A percentile compares a stretch with the other conserved stretches of the same genome.
Evolutionary conservation across 1,140 invertebrate genomes (phyloP).

Genomic region (Drosophila dunni): DNA sequence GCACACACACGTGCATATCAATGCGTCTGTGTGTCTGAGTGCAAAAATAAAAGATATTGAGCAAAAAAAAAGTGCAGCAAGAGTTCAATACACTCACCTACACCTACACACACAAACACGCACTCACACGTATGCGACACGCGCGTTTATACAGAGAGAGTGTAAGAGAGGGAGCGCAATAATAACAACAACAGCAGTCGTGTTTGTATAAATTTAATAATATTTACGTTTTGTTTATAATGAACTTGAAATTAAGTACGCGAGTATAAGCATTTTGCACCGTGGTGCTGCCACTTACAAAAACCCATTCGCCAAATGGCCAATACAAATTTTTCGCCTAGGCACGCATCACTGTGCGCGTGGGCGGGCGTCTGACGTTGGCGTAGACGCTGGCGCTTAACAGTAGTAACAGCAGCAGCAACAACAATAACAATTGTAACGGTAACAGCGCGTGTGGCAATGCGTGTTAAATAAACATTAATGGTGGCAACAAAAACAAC

Average conservation of each 20-base stretch:
- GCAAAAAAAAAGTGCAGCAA: slow-evolving; percentile 73
- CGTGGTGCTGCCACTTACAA: slow-evolving; percentile 41
- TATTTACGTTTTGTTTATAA: slow-evolving; percentile 81
- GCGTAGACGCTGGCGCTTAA: slow-evolving; percentile 18
- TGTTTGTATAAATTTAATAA: slow-evolving; percentile 79
- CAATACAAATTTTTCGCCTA: slow-evolving; percentile 1
- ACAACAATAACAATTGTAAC: slow-evolving; percentile 20
- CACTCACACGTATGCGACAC: slow-evolving; percentile 47
- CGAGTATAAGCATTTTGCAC: slow-evolving; percentile 42
- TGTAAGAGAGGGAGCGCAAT: slow-evolving; percentile 19
- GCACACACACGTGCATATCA: neutral
- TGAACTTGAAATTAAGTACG: slow-evolving; percentile 71
- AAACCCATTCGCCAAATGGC: neutral
- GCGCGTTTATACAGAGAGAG: slow-evolving; percentile 18
- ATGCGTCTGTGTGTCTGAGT: neutral
- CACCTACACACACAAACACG: slow-evolving; percentile 28
- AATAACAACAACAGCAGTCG: slow-evolving; percentile 19
- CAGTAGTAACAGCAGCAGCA: slow-evolving; percentile 34
- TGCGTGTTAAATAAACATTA: slow-evolving; percentile 81
- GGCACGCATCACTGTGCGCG: slow-evolving; percentile 33
- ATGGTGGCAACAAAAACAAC: slow-evolving; percentile 37
- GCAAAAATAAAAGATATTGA: slow-evolving; percentile 54
- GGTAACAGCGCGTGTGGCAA: slow-evolving; percentile 57
- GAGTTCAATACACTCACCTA: slow-evolving; percentile 75
- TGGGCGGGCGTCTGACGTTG: neutral